Evolutionary conservation across 2,113 vertebrate genomes (phyloP), one percentile per base, ranked within the genome.

Genomic region (Takifugu flavidus): DNA sequence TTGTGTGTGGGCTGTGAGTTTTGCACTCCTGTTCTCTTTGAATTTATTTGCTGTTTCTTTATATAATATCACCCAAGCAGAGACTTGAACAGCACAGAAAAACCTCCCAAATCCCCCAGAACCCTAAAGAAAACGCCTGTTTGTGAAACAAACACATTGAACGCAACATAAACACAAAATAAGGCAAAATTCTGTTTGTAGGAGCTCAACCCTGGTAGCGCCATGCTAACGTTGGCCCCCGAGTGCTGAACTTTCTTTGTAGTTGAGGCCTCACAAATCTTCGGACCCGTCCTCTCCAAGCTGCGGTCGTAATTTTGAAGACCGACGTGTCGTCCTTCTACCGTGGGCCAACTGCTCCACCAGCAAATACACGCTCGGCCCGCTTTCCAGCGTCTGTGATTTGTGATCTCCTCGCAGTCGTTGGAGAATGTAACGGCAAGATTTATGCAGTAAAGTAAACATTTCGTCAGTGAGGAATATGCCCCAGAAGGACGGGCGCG

Each of bases 401-500:
- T 54, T 64, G 56, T 54, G 62, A 77, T 83, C 68, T 66, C 52
- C 59, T 75, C 71, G 51, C 67, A 75, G 71, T 59, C 62, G 51
- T 69, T 65, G 39, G 45, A 80, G 62, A 80, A 78, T 55, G 67
- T 67, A 80, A 66, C 43, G 59, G 67, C 63, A 55, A 75, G 58
- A 73, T 70, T 72, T 82, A 46, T 78, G 76, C 65, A 72, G 75
- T 67, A 74, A 78, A 75, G 67, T 63, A 83, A 82, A 85, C 72
- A 86, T 77, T 73, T 80, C 78, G 59, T 87, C 73, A 83, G 66
- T 57, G 70, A 78, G 70, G 68, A 74, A 67, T 86, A 70, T 60
- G 52, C 71, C 70, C 34, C 60, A 61, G 62, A 67, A 73, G 55
- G 53, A 59, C 54, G 25, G 69, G 58, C 73, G 52, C 13, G 2